Base-by-base conservation (phyloP, 2,797 vertebrate species). In the Xiphophorus birchmanni region DNA sequence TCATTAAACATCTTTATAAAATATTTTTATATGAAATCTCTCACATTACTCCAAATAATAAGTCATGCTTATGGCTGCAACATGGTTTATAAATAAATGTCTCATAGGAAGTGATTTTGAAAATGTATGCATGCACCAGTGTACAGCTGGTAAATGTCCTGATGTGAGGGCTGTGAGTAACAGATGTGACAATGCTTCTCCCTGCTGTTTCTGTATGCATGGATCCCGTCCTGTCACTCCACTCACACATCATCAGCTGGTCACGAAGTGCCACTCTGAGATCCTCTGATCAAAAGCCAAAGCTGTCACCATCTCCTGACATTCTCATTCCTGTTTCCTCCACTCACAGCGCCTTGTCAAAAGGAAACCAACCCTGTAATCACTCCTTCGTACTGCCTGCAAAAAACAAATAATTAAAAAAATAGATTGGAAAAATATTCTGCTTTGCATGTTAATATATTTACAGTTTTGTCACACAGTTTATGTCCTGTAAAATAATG, bases 251-350 rank as follows among this genome's bases (percentile, higher is more conserved):
- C 91, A 90, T 90, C 84, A 79, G 80, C 78, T 50, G 88, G 92
- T 88, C 94, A 91, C 84, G 85, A 93, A 87, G 91, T 74, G 80
- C 86, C 88, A 83, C 74, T 67, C 82, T 82, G 90, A 92, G 84
- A 89, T 82, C 71, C 50, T 50, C 86, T 94, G 92, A 95, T 95
- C 94, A 95, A 93, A 95, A 90, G 89, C 85, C 76, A 1, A n/a
- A 86, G 86, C 89, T 93, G 90, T 92, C 91, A 89, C 80, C 82
- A 80, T 35, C 84, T 87, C 84, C 86, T 91, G 88, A 91, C 92
- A 91, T 75, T 83, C 79, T 58, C 80, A 26, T 85, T 87, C 81
- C 90, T 85, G 77, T 72, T 87, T 78, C 75, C 79, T 80, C 77
- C 78, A 37, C 78, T 76, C 69, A n/a, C 15, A 17, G 73, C 52